A percentile compares a stretch with the other conserved stretches of the same genome.
Evolutionary conservation across 2,888 invertebrate species (phyloP).

Genomic region (Catocala nupta): DNA sequence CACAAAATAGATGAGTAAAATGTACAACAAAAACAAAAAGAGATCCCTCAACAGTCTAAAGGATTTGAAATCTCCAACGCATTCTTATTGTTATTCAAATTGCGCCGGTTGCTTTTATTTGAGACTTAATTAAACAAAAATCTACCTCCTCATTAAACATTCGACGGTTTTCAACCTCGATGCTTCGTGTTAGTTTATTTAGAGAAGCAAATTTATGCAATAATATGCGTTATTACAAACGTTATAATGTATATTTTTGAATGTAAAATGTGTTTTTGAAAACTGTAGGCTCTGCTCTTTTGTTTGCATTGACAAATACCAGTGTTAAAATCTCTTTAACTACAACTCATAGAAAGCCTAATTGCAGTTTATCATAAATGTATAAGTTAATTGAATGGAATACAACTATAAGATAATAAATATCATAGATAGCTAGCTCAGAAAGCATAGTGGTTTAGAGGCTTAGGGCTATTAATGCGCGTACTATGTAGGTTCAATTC

Average conservation of each 20-base stretch:
- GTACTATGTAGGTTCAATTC: no score
- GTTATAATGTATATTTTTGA: slow-evolving; percentile 8
- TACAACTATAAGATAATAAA: no score
- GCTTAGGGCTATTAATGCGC: no score
- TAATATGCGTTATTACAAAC: slow-evolving; percentile 12
- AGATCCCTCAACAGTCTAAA: slow-evolving; percentile 27
- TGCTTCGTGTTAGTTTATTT: slow-evolving; percentile 31
- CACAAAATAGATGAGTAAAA: slow-evolving; percentile 16
- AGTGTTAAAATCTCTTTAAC: not conserved
- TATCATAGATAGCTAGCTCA: no score
- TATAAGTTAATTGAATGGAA: no score
- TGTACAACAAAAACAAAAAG: slow-evolving; percentile 41
- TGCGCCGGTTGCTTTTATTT: slow-evolving; percentile 51
- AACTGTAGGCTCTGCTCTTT: not conserved
- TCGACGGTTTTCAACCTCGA: slow-evolving; percentile 42
- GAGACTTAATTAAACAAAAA: slow-evolving; percentile 60
- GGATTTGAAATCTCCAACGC: slow-evolving; percentile 31
- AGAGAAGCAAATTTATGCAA: slow-evolving; percentile 13
- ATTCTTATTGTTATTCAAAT: slow-evolving; percentile 58
- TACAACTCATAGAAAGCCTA: no score
- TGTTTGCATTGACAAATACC: slow-evolving; percentile 4
- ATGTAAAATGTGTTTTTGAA: not conserved
- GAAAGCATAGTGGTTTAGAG: no score
- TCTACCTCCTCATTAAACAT: slow-evolving; percentile 59
- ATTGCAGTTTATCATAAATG: no score